A percentile compares a stretch with the other conserved stretches of the same genome.
Evolutionary conservation across 2,797 vertebrate species (phyloP).

Genomic region (Synaphobranchus kaupii): DNA sequence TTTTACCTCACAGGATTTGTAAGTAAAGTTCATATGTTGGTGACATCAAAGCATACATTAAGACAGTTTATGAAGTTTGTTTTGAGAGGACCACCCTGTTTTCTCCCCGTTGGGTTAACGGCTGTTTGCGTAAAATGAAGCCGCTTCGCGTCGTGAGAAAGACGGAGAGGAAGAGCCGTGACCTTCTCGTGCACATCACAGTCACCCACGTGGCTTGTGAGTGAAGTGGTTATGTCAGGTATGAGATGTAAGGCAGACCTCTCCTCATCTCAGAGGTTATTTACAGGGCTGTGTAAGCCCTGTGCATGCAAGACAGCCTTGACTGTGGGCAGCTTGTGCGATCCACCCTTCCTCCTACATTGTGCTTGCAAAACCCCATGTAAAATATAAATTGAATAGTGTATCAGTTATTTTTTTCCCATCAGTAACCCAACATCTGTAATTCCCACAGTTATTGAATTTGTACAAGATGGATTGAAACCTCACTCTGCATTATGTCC

Average conservation of each 20-base stretch:
- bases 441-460: slow-evolving; percentile 8
- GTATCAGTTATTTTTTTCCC: neutral
- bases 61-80: neutral
- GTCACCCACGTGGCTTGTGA: neutral
- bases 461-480: slow-evolving; percentile 15
- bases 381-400: neutral
- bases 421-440: neutral
- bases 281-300: neutral
- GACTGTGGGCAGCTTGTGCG: neutral
- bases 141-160: neutral
- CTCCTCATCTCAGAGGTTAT: neutral
- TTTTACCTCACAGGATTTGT: neutral
- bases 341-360: neutral
- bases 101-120: neutral
- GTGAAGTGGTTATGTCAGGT: neutral
- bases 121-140: neutral
- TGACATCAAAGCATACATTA: neutral
- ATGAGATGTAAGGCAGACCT: neutral
- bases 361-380: neutral
- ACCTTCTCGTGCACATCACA: neutral
- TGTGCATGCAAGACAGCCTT: too few species aligned
- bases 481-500: slow-evolving; percentile 2
- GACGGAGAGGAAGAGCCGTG: neutral
- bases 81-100: neutral
- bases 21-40: neutral